Percentiles rank a stretch among this genome's conserved stretches.
These are phyloP conservation scores for Podargus strigoides DNA, from an alignment of 2,797 vertebrate species.

Conservation along the genomic window DNA sequence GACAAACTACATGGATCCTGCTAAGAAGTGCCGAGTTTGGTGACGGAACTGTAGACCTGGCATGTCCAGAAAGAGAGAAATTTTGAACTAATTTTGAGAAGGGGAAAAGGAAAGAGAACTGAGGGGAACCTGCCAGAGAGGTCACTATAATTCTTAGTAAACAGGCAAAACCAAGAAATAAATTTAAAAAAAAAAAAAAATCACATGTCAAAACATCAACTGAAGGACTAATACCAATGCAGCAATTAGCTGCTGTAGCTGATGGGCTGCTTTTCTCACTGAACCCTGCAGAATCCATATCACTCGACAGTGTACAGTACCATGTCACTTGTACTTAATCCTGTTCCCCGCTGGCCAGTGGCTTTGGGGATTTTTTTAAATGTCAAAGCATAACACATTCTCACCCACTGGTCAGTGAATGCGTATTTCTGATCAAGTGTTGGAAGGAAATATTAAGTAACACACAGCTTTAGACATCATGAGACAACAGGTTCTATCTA, in stretches of 20 bases:
- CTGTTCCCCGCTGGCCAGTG: neutral
- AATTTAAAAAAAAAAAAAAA: neutral
- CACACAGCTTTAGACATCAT: neutral
- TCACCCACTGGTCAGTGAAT: rapidly evolving
- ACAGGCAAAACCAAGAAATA: neutral
- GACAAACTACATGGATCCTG: slow-evolving; percentile 84
- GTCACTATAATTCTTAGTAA: neutral
- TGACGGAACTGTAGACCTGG: slow-evolving; percentile 61
- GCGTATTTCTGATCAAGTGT: neutral
- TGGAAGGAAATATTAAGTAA: neutral
- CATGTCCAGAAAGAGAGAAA: neutral
- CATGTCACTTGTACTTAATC: neutral
- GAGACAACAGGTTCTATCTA: neutral
- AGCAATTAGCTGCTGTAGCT: neutral
- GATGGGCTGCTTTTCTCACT: neutral
- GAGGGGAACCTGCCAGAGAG: neutral
- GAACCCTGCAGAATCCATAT: neutral
- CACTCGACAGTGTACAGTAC: neutral
- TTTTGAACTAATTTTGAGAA: neutral
- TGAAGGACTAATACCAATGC: neutral
- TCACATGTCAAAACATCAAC: neutral
- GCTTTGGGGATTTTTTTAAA: neutral
- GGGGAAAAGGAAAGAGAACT: neutral
- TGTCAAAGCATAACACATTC: neutral
- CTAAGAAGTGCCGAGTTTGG: slow-evolving; percentile 88